These are phyloP conservation scores for Plecturocebus donacophilus DNA, from an alignment of 2,113 vertebrate species.

Conservation along the genomic window DNA sequence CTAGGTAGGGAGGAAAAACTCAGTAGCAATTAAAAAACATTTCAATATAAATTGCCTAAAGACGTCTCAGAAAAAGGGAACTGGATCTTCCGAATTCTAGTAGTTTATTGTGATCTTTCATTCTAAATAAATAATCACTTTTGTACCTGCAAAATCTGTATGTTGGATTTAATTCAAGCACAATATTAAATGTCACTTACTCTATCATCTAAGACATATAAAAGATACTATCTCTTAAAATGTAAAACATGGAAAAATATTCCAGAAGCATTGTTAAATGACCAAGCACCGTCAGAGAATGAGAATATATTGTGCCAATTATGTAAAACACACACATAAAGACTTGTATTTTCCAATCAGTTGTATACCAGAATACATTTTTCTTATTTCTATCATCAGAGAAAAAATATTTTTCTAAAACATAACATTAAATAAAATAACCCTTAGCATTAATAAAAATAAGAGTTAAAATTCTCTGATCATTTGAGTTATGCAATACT, in stretches of 20 bases:
- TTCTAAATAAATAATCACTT: slow-evolving; percentile 7
- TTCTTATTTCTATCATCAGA: background rate
- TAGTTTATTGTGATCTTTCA: background rate
- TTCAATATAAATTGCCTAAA: slow-evolving; percentile 5
- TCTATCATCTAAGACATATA: slow-evolving; percentile 21
- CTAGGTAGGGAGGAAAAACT: background rate
- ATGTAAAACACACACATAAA: background rate
- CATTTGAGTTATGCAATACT: background rate
- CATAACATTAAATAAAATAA: slow-evolving; percentile 13
- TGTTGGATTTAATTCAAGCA: background rate
- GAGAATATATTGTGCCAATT: background rate
- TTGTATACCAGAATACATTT: background rate
- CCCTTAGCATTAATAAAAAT: slow-evolving; percentile 20
- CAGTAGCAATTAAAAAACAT: background rate
- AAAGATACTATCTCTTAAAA: slow-evolving; percentile 35
- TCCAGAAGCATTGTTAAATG: background rate
- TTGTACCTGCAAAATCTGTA: background rate
- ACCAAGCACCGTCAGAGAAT: background rate
- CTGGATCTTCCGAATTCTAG: background rate
- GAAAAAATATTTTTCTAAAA: slow-evolving; percentile 21
- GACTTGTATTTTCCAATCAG: background rate
- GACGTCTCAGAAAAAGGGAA: background rate
- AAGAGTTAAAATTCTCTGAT: background rate
- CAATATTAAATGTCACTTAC: slow-evolving; percentile 4
- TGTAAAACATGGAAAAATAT: background rate